These are phyloP conservation scores for Falco berigora DNA, from an alignment of 2,797 vertebrate species.

Conservation along the genomic window DNA sequence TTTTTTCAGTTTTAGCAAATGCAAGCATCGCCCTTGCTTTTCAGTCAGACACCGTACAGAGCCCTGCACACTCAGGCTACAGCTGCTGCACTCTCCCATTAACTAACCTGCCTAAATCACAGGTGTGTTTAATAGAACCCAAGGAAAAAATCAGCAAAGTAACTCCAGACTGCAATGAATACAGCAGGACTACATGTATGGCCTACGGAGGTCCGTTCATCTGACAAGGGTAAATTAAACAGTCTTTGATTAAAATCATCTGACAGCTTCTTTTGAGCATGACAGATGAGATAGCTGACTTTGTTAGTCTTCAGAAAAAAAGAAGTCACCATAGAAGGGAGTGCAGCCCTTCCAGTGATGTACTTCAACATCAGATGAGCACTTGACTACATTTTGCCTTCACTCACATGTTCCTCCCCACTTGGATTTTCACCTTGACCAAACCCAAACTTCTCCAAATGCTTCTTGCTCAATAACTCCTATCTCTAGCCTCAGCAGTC, in stretches of 20 bases:
- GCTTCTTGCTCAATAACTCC: not conserved
- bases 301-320: not conserved
- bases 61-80: not conserved
- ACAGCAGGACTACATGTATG: not conserved
- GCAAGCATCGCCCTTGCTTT: not conserved
- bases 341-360: not conserved
- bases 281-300: not conserved
- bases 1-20: not conserved
- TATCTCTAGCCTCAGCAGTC: not conserved
- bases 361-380: not conserved
- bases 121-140: not conserved
- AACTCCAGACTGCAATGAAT: not conserved
- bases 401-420: not conserved
- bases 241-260: not conserved
- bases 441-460: not conserved
- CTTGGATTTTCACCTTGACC: not conserved
- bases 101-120: not conserved
- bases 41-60: not conserved
- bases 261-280: not conserved
- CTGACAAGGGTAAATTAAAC: not conserved
- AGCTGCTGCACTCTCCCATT: not conserved
- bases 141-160: not conserved
- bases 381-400: not conserved
- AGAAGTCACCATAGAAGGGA: not conserved
- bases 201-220: not conserved